A percentile compares a stretch with the other conserved stretches of the same genome.
Evolutionary conservation across 2,888 invertebrate genomes (phyloP).

Genomic region (Drosophila ustulata): DNA sequence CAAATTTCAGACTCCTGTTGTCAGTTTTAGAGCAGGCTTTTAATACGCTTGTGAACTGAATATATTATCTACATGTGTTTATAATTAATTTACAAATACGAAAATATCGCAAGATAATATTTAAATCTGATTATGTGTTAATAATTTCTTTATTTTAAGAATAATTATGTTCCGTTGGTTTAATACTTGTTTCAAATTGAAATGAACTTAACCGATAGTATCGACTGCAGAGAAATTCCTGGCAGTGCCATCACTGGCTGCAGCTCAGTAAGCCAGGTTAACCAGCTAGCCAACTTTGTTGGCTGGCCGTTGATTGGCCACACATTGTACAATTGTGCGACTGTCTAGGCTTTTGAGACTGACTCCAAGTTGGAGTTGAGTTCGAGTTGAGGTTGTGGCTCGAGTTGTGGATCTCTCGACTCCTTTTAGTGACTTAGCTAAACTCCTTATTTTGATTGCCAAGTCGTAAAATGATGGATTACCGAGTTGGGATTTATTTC

Average conservation of each 20-base stretch:
- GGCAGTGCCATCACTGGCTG: slow-evolving; percentile 30
- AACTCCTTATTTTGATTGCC: slow-evolving; percentile 81
- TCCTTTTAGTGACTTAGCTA: slow-evolving; percentile 65
- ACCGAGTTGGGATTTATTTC: slow-evolving; percentile 79
- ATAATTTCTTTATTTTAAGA: no score
- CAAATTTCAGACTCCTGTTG: no score
- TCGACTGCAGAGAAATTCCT: not conserved
- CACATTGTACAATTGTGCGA: slow-evolving; percentile 37
- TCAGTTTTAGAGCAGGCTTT: no score
- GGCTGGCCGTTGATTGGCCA: slow-evolving; percentile 67
- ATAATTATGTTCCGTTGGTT: no score
- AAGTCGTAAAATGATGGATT: slow-evolving; percentile 80
- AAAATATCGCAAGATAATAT: no score
- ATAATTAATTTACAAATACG: no score
- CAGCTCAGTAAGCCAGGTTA: slow-evolving; percentile 18
- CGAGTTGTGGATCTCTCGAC: slow-evolving; percentile 19
- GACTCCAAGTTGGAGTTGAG: slow-evolving; percentile 3
- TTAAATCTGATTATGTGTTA: no score
- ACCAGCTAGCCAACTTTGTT: slow-evolving; percentile 47
- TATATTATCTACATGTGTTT: no score
- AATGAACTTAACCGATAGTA: not conserved
- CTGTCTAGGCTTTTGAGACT: slow-evolving; percentile 12
- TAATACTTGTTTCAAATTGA: not conserved
- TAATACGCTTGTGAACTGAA: no score
- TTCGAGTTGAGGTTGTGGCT: slow-evolving; percentile 5